Evolutionary conservation across 2,113 vertebrate species (phyloP), one percentile per base, ranked within the genome.

Genomic region (Phalacrocorax pelagicus): DNA sequence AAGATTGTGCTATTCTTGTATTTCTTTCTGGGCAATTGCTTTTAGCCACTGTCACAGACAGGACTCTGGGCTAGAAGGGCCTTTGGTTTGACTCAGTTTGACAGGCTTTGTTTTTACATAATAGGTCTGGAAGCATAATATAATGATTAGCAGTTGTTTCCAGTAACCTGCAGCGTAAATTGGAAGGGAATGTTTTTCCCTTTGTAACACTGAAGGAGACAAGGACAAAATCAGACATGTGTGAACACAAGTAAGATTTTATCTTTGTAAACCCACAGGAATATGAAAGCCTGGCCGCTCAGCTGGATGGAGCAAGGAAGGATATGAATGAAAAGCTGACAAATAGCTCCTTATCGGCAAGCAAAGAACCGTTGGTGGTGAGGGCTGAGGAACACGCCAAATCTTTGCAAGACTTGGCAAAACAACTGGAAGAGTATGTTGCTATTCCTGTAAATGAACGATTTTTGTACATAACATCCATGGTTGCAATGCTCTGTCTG

Each of bases 371-470:
- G 0, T 62, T 99, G 32, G 99, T 99, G 86, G 96, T 94, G 70
- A 95, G 85, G 84, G 99, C 99, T 7, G 99, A 99, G 93, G 92
- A 98, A 3, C 99, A 99, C 5, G 99, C 99, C 0, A 98, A 98
- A 57, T 96, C 96, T 30, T 96, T 99, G 47, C 89, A 96, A 86
- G 97, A 98, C 42, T 95, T 99, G 88, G 99, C 99, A 17, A 99
- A 98, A 75, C 98, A 99, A 11, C 97, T 99, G 67, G 98, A 99
- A 63, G 97, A 99, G 99, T 99, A 98, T 32, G 97, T 97, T 93
- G 52, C n/a, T 13, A 29, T 87, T 95, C 59, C 57, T 89, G 11
- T 57, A 82, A 66, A 90, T 36, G 22, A 91, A 54, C 74, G 24
- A 16, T 62, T 94, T 62, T 42, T 80, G 57, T 69, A 49, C 34